Base-by-base conservation (phyloP, 1,140 invertebrate species). In the Drosophila littoralis region DNA sequence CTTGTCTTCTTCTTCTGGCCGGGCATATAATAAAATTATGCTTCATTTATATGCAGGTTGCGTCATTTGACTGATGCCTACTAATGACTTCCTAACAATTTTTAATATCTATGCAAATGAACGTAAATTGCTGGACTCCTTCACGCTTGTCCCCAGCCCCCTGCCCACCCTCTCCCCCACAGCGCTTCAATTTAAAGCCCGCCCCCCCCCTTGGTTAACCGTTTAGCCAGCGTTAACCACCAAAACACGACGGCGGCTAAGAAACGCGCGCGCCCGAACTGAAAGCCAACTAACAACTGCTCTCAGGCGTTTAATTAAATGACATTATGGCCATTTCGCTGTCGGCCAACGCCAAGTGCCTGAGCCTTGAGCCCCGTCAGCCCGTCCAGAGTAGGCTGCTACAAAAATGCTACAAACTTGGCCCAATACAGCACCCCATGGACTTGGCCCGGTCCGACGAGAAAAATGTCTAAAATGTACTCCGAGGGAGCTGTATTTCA, bases 41-140 rank as follows among this genome's bases (percentile, higher is more conserved):
- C 84, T 83, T 88, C 82, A 88, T 88, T 88, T 88, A 88, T 88
- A 88, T 88, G 84, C 84, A 88, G 84, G 84, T 75, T 89, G 84
- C 84, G 84, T 88, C 84, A 88, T 88, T 88, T 88, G 84, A 88
- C 84, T 88, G 84, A 88, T 88, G 84, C 84, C 84, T 88, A 79
- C 84, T 88, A 88, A 88, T 88, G 84, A 88, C 84, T 88, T 88
- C 84, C 84, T 88, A 88, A 88, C 84, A 88, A 88, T 89, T 89
- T 89, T 89, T 89, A 89, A 89, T 89, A 89, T 89, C 84, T 89
- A 89, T 89, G 84, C 84, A 89, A 89, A 89, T 89, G 84, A 89
- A 89, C 84, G 83, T 89, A 89, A 89, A 89, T 89, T 89, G 84
- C 80, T 80, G 63, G 84, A 77, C 79, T 81, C 74, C 66, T 70